These are phyloP conservation scores for Myocastor coypus DNA, from an alignment of 2,113 vertebrate species.

Conservation along the genomic window DNA sequence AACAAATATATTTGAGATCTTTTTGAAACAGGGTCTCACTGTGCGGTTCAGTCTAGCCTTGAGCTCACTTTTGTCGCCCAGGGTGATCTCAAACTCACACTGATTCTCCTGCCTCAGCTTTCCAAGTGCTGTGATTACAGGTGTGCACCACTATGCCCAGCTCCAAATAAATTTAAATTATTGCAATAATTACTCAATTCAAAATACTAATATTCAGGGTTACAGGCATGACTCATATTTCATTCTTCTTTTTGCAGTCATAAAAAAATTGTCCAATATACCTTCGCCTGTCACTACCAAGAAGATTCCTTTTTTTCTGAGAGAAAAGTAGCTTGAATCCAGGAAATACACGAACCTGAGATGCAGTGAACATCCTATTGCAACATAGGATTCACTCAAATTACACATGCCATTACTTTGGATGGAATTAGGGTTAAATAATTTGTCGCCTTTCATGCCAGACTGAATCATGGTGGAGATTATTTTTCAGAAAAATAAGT, in stretches of 20 bases:
- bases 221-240: neutral
- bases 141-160: too few species aligned
- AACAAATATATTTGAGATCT: neutral
- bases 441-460: conserved; percentile 29
- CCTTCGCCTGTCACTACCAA: neutral
- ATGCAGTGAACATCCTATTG: neutral
- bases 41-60: too few species aligned
- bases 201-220: neutral
- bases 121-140: too few species aligned
- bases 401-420: neutral
- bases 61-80: too few species aligned
- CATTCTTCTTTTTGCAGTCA: neutral
- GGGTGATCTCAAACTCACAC: too few species aligned
- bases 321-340: neutral
- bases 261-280: neutral
- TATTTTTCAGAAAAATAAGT: conserved; percentile 65
- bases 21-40: too few species aligned
- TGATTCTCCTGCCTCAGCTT: too few species aligned
- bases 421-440: neutral
- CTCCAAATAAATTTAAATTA: neutral
- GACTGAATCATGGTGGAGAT: conserved; percentile 37
- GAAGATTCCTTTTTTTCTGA: neutral
- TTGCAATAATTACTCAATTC: neutral
- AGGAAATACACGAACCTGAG: neutral
- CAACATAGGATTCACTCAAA: neutral